Conservation (phyloP, 2,888 invertebrate species). For the Mimachlamys varia region DNA sequence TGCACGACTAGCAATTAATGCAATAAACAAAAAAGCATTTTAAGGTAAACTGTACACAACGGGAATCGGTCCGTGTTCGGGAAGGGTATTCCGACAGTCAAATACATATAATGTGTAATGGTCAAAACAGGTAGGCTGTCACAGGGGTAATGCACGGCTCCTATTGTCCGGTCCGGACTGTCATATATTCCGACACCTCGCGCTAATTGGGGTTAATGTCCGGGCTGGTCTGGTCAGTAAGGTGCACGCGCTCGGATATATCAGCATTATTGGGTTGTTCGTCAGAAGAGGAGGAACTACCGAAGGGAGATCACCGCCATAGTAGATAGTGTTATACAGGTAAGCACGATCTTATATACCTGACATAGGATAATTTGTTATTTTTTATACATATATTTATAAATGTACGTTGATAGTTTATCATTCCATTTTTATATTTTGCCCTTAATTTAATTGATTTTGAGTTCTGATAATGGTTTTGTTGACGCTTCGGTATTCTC, state of each 20-base stretch:
- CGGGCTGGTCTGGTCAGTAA: neutral
- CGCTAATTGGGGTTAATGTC: slow-evolving; percentile 5
- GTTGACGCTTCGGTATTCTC: too few relatives aligned
- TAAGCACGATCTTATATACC: neutral
- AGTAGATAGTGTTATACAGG: neutral
- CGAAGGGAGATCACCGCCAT: too few relatives aligned
- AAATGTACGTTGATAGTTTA: too few relatives aligned
- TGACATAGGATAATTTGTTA: too few relatives aligned
- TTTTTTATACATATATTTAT: too few relatives aligned
- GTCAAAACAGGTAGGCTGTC: neutral
- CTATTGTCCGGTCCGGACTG: neutral
- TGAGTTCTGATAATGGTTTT: too few relatives aligned
- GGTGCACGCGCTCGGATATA: neutral
- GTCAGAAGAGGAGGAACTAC: neutral
- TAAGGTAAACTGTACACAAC: neutral
- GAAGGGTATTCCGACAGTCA: neutral
- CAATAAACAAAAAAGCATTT: slow-evolving; percentile 25
- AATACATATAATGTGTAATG: neutral
- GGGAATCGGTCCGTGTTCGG: neutral
- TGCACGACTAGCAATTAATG: neutral
- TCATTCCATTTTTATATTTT: too few relatives aligned
- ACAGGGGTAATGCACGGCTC: slow-evolving; percentile 1
- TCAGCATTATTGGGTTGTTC: neutral
- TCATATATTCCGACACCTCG: neutral
- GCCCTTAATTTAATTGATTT: too few relatives aligned